phyloP scores from a whole-genome alignment of 2,113 vertebrate genomes.

The Bettongia penicillata region DNA sequence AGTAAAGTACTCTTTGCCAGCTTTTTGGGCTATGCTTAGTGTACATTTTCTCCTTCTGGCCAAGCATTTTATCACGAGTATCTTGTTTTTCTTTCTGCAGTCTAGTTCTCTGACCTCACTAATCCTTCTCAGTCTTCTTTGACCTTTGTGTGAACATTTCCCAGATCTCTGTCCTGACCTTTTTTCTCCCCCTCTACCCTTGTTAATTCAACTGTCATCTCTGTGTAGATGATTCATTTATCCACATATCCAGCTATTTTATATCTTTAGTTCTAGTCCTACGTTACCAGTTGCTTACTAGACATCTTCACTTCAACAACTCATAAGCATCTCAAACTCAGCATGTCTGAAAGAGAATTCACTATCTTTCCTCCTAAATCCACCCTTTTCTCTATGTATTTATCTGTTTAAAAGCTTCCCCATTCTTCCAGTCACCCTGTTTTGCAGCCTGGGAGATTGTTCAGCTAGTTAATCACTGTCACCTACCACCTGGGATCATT shows the following conservation, averaged over 20 bases:
- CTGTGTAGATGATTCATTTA: background rate
- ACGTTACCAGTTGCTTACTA: background rate
- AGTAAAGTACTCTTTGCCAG: background rate
- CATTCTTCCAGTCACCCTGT: background rate
- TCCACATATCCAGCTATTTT: background rate
- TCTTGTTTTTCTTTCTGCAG: background rate
- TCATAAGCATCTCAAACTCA: background rate
- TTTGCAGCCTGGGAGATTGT: background rate
- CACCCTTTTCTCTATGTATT: background rate
- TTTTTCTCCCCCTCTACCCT: background rate
- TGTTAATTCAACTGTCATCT: background rate
- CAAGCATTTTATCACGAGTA: background rate
- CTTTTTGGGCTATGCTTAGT: background rate
- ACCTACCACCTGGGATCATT: background rate
- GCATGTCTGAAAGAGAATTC: background rate
- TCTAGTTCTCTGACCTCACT: background rate
- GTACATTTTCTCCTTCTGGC: background rate
- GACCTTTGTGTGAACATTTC: background rate
- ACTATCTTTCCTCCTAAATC: background rate
- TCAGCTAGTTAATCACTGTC: background rate
- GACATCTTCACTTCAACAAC: background rate
- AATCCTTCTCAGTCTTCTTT: background rate
- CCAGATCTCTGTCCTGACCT: background rate
- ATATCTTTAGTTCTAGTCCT: background rate
- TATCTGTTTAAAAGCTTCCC: constrained; percentile 26